Conservation (phyloP, 2,113 vertebrate species). For the Callaeas wilsoni region DNA sequence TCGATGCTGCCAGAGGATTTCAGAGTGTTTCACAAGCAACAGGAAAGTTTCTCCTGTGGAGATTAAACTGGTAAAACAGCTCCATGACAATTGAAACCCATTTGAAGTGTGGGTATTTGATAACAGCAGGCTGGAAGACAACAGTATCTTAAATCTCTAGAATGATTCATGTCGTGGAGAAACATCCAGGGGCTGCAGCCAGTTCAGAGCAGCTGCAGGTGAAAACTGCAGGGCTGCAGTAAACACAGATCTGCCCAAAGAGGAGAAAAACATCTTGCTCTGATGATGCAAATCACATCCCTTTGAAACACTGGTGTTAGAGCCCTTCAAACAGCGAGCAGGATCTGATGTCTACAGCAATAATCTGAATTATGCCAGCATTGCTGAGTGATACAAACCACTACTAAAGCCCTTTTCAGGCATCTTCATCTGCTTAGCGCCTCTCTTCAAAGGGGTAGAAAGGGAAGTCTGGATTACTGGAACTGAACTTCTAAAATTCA, state of each 20-base stretch:
- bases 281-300: neutral
- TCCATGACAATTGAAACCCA: neutral
- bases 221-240: neutral
- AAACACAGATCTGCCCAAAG: neutral
- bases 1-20: neutral
- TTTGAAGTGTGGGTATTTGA: neutral
- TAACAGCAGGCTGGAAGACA: neutral
- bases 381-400: neutral
- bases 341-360: neutral
- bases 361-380: neutral
- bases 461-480: neutral
- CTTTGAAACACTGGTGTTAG: neutral
- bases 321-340: neutral
- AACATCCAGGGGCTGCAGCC: neutral
- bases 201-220: neutral
- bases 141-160: neutral
- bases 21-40: constrained; percentile 13
- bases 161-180: neutral
- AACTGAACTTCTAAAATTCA: neutral
- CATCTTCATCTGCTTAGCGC: neutral
- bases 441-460: neutral
- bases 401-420: neutral
- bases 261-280: neutral
- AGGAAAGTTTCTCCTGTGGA: neutral
- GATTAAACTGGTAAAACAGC: neutral